Evolutionary conservation across 2,797 vertebrate genomes (phyloP).

Genomic region (Micromesistius poutassou): DNA sequence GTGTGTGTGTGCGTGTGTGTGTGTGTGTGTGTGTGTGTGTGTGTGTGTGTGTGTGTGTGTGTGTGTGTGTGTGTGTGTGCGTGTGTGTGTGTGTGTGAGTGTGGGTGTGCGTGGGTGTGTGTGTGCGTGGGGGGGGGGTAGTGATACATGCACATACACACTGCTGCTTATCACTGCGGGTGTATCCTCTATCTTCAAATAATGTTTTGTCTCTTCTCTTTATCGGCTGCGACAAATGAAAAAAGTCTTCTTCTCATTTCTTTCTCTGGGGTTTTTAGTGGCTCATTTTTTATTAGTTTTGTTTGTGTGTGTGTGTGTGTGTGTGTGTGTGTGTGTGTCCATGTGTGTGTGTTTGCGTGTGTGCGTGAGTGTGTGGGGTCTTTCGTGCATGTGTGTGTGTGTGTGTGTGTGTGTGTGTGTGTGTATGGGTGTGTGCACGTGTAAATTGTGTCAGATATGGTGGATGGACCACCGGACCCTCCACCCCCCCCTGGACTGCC

Average conservation of each 20-base stretch:
- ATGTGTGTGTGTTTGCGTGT: no score
- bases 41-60: conserved; percentile 7
- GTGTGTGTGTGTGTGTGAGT: conserved; percentile 16
- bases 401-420: neutral
- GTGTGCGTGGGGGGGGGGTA: conserved; percentile 23
- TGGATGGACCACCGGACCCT: conserved; percentile 59
- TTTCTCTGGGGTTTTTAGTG: conserved; percentile 72
- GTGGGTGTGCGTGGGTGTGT: conserved; percentile 19
- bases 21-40: no score
- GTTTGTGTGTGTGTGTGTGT: conserved; percentile 27
- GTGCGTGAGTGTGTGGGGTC: no score
- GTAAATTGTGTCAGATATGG: neutral
- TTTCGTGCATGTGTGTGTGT: no score
- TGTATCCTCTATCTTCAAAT: conserved; percentile 81
- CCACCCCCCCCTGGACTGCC: conserved; percentile 13
- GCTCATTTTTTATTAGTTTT: conserved; percentile 61
- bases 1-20: no score
- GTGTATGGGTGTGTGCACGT: neutral
- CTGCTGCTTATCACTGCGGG: conserved; percentile 65
- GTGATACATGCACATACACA: conserved; percentile 46
- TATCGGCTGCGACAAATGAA: conserved; percentile 78
- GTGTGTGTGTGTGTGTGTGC: conserved; percentile 19
- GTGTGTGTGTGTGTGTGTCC: no score
- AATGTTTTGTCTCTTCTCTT: conserved; percentile 80
- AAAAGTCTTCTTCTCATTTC: conserved; percentile 77